Evolutionary conservation across 2,888 invertebrate species (phyloP), one percentile per base, ranked within the genome.

Genomic region (Philereme transversata): DNA sequence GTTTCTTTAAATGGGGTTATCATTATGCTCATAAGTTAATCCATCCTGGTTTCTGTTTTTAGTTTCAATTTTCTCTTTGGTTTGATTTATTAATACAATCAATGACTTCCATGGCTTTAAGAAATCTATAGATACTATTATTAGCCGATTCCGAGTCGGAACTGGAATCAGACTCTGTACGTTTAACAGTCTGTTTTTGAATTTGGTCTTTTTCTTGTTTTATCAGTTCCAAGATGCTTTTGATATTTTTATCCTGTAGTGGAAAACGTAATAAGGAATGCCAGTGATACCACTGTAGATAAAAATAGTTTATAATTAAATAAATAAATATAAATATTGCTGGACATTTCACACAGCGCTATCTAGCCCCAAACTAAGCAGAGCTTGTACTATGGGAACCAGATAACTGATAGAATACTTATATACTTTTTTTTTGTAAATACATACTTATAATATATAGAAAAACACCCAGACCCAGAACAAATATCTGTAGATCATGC

Each of bases 11-110:
- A 48, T 35, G 5, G 50, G 54, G 7, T 34, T 43, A 33, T 34
- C 10, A n/a, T 4, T 43, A 51, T 10, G 11, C 5, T 44, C 45
- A 38, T 44, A 34, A 36, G 38, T 9, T 22, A 38, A 11, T 44
- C 43, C 62, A 10, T 51, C 33, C 8, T 33, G 11, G 4, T 36
- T 44, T 33, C 57, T 11, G 22, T 62, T 60, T 10, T 64, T 45
- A 47, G 48, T 44, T 36, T 48, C 45, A 44, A 22, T 40, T 10
- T 50, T 44, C 41, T 55, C 47, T 48, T n/a, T 59, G 51, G 8
- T 68, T 65, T 4, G 64, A 71, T 61, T 70, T 57, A 56, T 74
- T 48, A 33, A 82, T 62, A 33, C 77, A 52, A 45, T 75, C 61
- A 9, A 69, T 47, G 10, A 81, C 49, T 46, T 73, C 73, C 41